A percentile compares a stretch with the other conserved stretches of the same genome.
Evolutionary conservation across 2,113 vertebrate species (phyloP).

Genomic region (Pelecanus crispus): DNA sequence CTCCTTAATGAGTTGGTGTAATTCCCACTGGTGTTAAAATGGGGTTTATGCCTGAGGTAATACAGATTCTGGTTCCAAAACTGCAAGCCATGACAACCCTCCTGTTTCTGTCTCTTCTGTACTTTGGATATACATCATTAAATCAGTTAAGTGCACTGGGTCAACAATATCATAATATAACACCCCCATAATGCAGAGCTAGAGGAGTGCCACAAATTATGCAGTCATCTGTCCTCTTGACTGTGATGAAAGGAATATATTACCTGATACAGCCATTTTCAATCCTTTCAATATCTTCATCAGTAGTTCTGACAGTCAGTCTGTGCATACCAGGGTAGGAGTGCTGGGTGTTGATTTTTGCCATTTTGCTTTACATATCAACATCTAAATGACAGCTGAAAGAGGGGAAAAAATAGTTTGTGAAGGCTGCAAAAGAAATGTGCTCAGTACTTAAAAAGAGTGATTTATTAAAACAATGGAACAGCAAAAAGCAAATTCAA

Average conservation of each 20-base stretch:
- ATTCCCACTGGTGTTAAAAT: not conserved
- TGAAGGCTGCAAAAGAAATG: not conserved
- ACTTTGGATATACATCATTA: not conserved
- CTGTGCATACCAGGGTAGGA: slow-evolving; percentile 67
- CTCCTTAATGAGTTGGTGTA: not conserved
- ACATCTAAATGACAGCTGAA: slow-evolving; percentile 47
- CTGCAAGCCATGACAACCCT: not conserved
- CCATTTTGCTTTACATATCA: slow-evolving; percentile 77
- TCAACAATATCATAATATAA: not conserved
- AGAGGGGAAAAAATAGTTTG: not conserved
- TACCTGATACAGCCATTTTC: slow-evolving; percentile 88
- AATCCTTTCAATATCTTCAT: slow-evolving; percentile 74
- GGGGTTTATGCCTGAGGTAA: not conserved
- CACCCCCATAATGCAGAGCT: not conserved
- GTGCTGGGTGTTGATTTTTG: slow-evolving; percentile 81
- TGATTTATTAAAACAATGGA: not conserved
- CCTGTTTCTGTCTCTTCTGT: not conserved
- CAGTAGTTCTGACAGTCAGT: slow-evolving; percentile 40
- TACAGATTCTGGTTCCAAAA: not conserved
- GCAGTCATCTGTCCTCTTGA: not conserved
- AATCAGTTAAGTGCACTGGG: not conserved
- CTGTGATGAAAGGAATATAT: not conserved
- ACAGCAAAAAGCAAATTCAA: not conserved
- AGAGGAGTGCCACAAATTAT: not conserved
- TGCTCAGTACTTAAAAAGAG: not conserved